Base-by-base conservation (phyloP, 2,888 invertebrate species). In the Epistrophella euchroma region DNA sequence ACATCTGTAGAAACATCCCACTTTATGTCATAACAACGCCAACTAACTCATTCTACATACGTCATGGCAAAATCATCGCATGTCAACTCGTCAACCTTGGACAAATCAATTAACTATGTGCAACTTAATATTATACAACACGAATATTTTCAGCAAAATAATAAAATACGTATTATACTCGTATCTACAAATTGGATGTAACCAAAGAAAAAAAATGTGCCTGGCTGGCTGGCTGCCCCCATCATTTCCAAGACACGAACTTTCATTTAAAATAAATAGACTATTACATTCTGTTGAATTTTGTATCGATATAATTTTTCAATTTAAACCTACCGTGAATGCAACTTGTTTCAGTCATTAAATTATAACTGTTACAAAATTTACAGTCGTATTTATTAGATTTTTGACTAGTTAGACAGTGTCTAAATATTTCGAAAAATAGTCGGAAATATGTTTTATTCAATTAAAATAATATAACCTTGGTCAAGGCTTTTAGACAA, bases 31-130 rank as follows among this genome's bases (percentile, higher is more conserved):
- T 11, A 60, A 60, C 2, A 60, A 40, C 40, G n/a, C 37, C 40
- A 22, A 7, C 15, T 4, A 40, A 25, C 4, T 60, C 40, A 9
- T 60, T n/a, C 22, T 40, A 40, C n/a, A n/a, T n/a, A n/a, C 19
- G 15, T 2, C 10, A 37, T 15, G 17, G 2, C 7, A 15, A 40
- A 40, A 4, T 45, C 28, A 64, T 64, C 45, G 64, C 64, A 64
- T 64, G 64, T 32, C 45, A 62, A 43, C 1, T 62, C 43, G 43
- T 7, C 28, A 64, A 45, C 45, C 28, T 45, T 64, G 13, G 32
- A 64, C 64, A 45, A 28, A 28, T 64, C 28, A 45, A 45, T 64
- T 45, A 17, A n/a, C n/a, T 17, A 28, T 43, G 64, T 45, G 64
- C 45, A 45, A 17, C 28, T 28, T 62, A 13, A 32, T 45, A 5